These are phyloP conservation scores for Drosophila aldrichi DNA, from an alignment of 2,888 invertebrate genomes.

Conservation along the genomic window DNA sequence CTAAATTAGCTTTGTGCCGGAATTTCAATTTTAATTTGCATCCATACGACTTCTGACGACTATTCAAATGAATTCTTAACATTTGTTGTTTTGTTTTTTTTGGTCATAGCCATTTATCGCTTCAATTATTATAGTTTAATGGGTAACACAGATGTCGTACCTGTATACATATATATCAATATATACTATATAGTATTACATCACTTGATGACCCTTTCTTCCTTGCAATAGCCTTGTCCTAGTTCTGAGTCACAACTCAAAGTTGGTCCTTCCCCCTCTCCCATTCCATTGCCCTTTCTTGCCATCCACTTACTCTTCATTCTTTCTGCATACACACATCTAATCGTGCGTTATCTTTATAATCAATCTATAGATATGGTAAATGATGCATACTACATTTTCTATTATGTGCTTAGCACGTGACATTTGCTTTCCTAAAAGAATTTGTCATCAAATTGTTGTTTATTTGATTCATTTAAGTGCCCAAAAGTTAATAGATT, in stretches of 20 bases:
- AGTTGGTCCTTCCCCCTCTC: conserved; percentile 3
- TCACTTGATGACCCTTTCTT: neutral
- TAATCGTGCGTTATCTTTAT: conserved; percentile 31
- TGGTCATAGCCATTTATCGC: conserved; percentile 28
- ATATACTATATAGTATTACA: neutral
- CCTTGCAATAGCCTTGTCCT: conserved; percentile 7
- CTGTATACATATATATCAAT: neutral
- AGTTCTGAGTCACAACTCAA: conserved; percentile 8
- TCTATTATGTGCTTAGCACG: conserved; percentile 7
- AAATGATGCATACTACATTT: conserved; percentile 10
- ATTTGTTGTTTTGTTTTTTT: neutral
- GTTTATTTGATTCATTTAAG: conserved; percentile 5
- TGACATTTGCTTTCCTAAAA: neutral
- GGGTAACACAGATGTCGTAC: conserved; percentile 1
- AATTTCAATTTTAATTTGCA: conserved; percentile 25
- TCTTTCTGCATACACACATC: neutral
- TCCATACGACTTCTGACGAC: conserved; percentile 13
- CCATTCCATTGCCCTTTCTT: neutral
- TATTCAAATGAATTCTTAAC: conserved; percentile 8
- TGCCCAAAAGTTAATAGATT: neutral
- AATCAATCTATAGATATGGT: conserved; percentile 26
- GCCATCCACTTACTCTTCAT: neutral
- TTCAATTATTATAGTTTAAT: conserved; percentile 23
- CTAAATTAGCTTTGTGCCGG: conserved; percentile 34
- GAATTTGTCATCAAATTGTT: conserved; percentile 7